Base-by-base conservation (phyloP, 2,113 vertebrate species). In the Myotis brandtii region DNA sequence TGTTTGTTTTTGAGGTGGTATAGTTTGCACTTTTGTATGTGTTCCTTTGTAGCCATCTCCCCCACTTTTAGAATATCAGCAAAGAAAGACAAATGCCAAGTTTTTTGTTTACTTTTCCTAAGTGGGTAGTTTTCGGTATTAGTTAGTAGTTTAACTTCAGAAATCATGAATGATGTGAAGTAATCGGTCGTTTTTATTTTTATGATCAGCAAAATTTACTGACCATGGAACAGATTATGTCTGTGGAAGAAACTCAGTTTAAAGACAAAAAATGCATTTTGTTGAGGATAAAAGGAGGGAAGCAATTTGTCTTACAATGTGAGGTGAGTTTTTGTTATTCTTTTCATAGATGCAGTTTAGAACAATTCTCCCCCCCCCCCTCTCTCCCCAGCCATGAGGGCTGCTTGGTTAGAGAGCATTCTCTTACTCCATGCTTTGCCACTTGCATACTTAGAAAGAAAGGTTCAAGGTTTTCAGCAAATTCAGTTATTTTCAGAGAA, bases 231-330 rank as follows among this genome's bases (percentile, higher is more conserved):
- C 99, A 99, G 97, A 99, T 99, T 1, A 97, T 99, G 48, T 98
- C 99, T 6, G 99, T 99, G 98, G 99, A 99, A 92, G 99, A 99
- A 95, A 99, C 99, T 3, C 99, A 99, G 97, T 99, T 99, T 95
- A 99, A 99, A 98, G 99, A 99, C 98, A 99, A 99, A 98, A 99
- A 99, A 66, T 99, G 99, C 97, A 99, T 99, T 98, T 98, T 99
- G 95, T 98, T 99, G 98, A 98, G 99, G 97, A 99, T 99, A 98
- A 99, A 99, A 98, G 99, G 99, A 95, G 99, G 99, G 73, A 99
- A 99, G 66, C 99, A 99, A 95, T 99, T 99, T 91, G 99, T 99
- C 83, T 98, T 99, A 89, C 99, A 99, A 94, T 99, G 99, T 75
- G 99, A 99, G 99, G 99, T 99, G 98, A 94, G 98, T 48, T 37